Conservation (phyloP, 2,113 vertebrate genomes). For the Pontoporia blainvillei region DNA sequence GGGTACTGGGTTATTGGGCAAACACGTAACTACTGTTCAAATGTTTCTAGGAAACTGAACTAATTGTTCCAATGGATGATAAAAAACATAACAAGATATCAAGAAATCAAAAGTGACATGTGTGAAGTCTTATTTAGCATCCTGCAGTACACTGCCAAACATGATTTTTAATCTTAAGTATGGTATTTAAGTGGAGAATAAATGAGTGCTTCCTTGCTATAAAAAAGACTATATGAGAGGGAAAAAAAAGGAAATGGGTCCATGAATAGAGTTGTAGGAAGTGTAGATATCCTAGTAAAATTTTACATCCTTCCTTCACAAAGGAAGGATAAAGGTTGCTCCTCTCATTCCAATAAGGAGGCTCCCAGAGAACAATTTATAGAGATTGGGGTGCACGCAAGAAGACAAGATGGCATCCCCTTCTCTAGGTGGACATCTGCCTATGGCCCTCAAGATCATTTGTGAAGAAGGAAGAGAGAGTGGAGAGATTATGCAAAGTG, state of each 20-base stretch:
- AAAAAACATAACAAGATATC: not conserved
- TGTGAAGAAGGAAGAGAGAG: not conserved
- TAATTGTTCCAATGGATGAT: too few species aligned
- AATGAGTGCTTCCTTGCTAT: not conserved
- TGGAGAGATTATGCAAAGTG: not conserved
- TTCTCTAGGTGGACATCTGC: not conserved
- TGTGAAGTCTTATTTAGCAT: not conserved
- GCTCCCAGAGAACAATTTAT: not conserved
- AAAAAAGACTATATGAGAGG: not conserved
- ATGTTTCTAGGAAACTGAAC: not conserved
- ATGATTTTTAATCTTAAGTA: not conserved
- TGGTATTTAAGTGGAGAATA: not conserved
- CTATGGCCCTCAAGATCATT: not conserved
- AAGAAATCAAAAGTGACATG: not conserved
- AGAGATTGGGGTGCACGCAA: not conserved
- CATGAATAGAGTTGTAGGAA: not conserved
- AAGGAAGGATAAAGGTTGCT: not conserved
- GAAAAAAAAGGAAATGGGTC: not conserved
- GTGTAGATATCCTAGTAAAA: not conserved
- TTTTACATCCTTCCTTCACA: not conserved
- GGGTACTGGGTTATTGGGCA: not conserved
- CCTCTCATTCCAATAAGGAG: not conserved
- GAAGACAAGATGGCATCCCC: not conserved
- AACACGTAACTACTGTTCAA: not conserved
- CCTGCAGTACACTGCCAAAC: not conserved